phyloP scores from a whole-genome alignment of 2,797 vertebrate genomes.

The Nyctibius grandis region DNA sequence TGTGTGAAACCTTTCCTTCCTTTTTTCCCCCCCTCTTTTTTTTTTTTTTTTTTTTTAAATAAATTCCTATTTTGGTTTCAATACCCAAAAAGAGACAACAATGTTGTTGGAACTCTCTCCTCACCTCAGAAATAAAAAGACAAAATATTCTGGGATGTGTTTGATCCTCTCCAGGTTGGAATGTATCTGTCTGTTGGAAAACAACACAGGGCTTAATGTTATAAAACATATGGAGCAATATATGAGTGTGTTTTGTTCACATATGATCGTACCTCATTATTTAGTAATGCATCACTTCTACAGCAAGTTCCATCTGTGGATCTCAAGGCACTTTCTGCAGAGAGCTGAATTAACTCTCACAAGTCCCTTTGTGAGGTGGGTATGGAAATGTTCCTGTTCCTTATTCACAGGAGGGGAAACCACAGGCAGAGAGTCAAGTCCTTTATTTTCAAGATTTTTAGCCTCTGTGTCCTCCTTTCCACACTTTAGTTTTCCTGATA shows the following conservation, averaged over 20 bases:
- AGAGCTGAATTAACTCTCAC: neutral
- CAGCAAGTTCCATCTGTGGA: neutral
- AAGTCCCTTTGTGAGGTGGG: neutral
- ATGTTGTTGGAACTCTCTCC: neutral
- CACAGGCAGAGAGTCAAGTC: neutral
- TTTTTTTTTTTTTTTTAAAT: neutral
- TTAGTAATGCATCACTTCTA: neutral
- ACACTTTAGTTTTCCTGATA: neutral
- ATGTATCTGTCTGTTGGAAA: neutral
- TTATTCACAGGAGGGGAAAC: neutral
- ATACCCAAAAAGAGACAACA: neutral
- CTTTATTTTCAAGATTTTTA: neutral
- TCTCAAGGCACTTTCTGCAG: constrained; percentile 3
- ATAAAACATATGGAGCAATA: neutral
- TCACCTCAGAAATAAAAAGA: neutral
- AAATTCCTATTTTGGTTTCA: neutral
- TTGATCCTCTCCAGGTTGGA: neutral
- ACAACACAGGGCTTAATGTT: neutral
- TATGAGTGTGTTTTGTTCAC: neutral
- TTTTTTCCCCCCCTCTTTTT: rapidly evolving
- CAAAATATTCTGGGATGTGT: neutral
- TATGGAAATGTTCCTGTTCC: neutral
- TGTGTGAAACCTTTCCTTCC: neutral
- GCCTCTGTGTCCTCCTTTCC: neutral
- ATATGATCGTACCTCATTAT: neutral